Conservation (phyloP, 2,113 vertebrate genomes). For the Cervus canadensis region DNA sequence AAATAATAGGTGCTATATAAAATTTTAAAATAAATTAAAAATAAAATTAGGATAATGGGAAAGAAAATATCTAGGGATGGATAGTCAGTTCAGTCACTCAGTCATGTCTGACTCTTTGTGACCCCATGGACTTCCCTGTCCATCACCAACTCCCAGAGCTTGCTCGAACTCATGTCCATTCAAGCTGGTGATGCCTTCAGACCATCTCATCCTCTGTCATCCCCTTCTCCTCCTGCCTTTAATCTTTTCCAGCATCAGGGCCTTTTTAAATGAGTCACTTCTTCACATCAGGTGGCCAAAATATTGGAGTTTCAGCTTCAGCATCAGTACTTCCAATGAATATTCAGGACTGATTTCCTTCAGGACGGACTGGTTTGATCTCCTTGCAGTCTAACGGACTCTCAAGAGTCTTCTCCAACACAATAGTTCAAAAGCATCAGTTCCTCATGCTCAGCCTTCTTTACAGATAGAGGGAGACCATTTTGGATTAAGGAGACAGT, state of each 20-base stretch:
- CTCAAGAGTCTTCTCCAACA: neutral
- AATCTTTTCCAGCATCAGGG: neutral
- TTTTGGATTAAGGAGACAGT: neutral
- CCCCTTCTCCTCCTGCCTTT: neutral
- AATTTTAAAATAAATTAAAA: neutral
- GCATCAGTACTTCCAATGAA: neutral
- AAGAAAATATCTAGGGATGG: neutral
- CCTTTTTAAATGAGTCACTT: neutral
- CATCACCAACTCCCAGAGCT: neutral
- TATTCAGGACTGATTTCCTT: neutral
- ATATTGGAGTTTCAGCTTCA: neutral
- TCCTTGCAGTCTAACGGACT: neutral
- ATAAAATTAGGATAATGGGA: neutral
- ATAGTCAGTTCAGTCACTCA: neutral
- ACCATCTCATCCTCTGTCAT: neutral
- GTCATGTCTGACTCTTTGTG: rapidly evolving
- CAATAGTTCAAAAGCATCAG: neutral
- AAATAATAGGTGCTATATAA: neutral
- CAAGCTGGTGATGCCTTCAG: neutral
- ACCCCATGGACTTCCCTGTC: neutral
- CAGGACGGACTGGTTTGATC: neutral
- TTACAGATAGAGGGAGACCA: neutral
- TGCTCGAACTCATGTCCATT: neutral
- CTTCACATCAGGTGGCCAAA: neutral
- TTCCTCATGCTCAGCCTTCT: neutral